phyloP scores from a whole-genome alignment of 1,140 invertebrate genomes.

The Oedothorax gibbosus region DNA sequence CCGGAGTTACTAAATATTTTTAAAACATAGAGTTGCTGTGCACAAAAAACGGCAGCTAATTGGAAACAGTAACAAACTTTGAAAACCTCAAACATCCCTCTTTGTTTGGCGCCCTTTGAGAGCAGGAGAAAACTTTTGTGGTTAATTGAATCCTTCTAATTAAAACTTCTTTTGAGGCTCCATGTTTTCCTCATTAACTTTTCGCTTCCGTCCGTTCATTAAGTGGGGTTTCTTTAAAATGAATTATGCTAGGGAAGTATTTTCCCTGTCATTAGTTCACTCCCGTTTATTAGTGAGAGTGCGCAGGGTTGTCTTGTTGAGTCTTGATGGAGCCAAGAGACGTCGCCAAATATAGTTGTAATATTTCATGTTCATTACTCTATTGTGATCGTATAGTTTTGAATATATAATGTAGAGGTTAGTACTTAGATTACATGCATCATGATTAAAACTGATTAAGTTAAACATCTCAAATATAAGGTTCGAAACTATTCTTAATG shows the following conservation, averaged over 20 bases:
- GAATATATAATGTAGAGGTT: not conserved
- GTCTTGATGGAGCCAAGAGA: not conserved
- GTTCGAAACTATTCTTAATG: too few relatives aligned
- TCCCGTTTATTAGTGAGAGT: not conserved
- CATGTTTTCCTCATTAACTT: slow-evolving; percentile 24
- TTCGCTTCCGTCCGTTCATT: not conserved
- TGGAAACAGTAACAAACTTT: not conserved
- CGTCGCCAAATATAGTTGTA: not conserved
- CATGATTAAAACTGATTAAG: too few relatives aligned
- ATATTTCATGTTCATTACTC: not conserved
- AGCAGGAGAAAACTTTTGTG: not conserved
- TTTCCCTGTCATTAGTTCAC: slow-evolving; percentile 1
- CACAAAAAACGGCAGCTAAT: not conserved
- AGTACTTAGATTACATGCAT: too few relatives aligned
- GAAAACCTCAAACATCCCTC: not conserved
- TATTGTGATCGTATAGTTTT: not conserved
- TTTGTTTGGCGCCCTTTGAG: not conserved
- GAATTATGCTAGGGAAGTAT: not conserved
- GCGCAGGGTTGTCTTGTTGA: not conserved
- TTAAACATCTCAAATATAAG: too few relatives aligned
- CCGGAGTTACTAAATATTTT: too few relatives aligned
- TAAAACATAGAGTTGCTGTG: too few relatives aligned
- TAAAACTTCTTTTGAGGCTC: slow-evolving; percentile 3
- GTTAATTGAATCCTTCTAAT: slow-evolving; percentile 16
- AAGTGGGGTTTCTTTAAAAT: slow-evolving; percentile 22